These are phyloP conservation scores for Aspiorhynchus laticeps DNA, from an alignment of 2,113 vertebrate genomes.

Conservation along the genomic window DNA sequence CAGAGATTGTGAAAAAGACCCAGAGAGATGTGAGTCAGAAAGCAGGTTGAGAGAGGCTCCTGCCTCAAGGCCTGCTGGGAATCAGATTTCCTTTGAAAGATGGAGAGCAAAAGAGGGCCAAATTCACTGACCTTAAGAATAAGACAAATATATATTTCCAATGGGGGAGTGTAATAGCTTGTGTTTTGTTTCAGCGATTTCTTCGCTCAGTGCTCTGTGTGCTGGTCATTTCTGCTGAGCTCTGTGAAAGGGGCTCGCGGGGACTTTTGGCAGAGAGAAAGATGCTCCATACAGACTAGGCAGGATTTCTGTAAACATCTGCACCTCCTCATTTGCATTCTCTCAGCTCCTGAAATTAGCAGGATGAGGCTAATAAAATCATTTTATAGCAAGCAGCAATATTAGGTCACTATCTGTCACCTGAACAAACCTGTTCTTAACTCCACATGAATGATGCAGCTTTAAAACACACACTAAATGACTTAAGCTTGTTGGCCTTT, in stretches of 20 bases:
- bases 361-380: slow-evolving; percentile 89
- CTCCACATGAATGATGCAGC: slow-evolving; percentile 10
- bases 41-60: slow-evolving; percentile 29
- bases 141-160: slow-evolving; percentile 9
- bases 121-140: slow-evolving; percentile 16
- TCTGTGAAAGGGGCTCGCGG: slow-evolving; percentile 41
- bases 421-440: slow-evolving; percentile 76
- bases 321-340: slow-evolving; percentile 74
- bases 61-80: slow-evolving; percentile 31
- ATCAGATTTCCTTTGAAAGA: background rate
- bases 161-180: background rate
- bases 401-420: slow-evolving; percentile 89
- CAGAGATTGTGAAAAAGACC: slow-evolving; percentile 27
- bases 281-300: slow-evolving; percentile 75
- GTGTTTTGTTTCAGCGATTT: background rate
- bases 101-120: background rate
- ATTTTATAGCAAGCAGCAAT: slow-evolving; percentile 79
- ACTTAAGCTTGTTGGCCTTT: background rate
- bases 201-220: background rate
- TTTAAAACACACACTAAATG: background rate
- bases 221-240: slow-evolving; percentile 59
- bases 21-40: slow-evolving; percentile 20
- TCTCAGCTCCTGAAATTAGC: slow-evolving; percentile 84
- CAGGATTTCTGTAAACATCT: slow-evolving; percentile 71
- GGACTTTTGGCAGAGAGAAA: slow-evolving; percentile 67